Evolutionary conservation across 2,888 invertebrate genomes (phyloP).

Genomic region (Acleris laterana): DNA sequence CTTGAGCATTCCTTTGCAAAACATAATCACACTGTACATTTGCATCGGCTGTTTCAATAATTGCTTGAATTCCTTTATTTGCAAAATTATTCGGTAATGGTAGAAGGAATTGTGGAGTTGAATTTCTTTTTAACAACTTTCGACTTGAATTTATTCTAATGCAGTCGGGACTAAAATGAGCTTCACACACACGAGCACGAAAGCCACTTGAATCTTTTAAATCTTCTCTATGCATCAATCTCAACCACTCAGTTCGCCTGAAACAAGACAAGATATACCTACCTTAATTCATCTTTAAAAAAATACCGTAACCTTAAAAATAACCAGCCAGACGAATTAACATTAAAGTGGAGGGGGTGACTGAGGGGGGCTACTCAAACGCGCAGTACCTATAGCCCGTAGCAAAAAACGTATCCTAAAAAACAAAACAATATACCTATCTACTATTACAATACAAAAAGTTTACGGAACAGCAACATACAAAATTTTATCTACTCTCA

Average conservation of each 20-base stretch:
- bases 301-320: not conserved
- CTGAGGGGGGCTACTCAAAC: too few relatives aligned
- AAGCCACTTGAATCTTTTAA: conserved; percentile 15
- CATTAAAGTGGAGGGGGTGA: too few relatives aligned
- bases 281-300: not conserved
- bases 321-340: too few relatives aligned
- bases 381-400: too few relatives aligned
- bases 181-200: conserved; percentile 38
- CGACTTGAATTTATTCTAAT: conserved; percentile 31
- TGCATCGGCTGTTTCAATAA: conserved; percentile 33
- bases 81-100: conserved; percentile 25
- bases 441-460: too few relatives aligned
- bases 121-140: conserved; percentile 39
- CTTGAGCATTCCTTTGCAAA: conserved; percentile 14
- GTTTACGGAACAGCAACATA: too few relatives aligned
- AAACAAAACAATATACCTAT: too few relatives aligned
- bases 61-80: conserved; percentile 34
- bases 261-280: conserved; percentile 1
- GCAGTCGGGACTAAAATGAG: conserved; percentile 35
- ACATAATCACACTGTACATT: conserved; percentile 33
- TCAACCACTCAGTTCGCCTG: conserved; percentile 22
- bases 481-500: too few relatives aligned
- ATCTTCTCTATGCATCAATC: conserved; percentile 18
- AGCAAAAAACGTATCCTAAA: too few relatives aligned
- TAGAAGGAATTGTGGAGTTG: conserved; percentile 38